A percentile compares a stretch with the other conserved stretches of the same genome.
These are phyloP conservation scores for Rhagium mordax DNA, from an alignment of 2,888 invertebrate species.

Conservation along the genomic window DNA sequence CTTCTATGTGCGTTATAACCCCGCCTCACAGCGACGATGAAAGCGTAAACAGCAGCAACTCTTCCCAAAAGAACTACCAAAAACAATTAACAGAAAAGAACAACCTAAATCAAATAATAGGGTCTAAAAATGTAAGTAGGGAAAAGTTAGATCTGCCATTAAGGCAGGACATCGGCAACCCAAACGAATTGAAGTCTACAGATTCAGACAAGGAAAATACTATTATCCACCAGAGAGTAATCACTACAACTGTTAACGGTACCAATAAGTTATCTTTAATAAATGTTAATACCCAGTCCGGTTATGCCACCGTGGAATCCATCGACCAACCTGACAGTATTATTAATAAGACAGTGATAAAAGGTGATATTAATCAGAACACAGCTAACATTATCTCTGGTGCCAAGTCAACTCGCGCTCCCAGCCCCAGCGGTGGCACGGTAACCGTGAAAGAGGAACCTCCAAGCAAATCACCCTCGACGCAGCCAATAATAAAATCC, in stretches of 20 bases:
- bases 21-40: conserved; percentile 92
- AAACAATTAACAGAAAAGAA: conserved; percentile 54
- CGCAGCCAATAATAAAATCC: conserved; percentile 68
- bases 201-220: conserved; percentile 50
- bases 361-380: conserved; percentile 30
- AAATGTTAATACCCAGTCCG: conserved; percentile 66
- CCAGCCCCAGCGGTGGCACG: conserved; percentile 67
- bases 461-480: conserved; percentile 43
- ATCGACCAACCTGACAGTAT: conserved; percentile 54
- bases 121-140: conserved; percentile 23
- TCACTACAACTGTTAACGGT: conserved; percentile 52
- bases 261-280: conserved; percentile 61
- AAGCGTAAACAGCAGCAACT: conserved; percentile 70
- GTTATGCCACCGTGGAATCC: conserved; percentile 67
- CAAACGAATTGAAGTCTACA: conserved; percentile 45
- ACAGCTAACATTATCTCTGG: conserved; percentile 38
- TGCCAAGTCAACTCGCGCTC: conserved; percentile 58
- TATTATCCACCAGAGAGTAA: conserved; percentile 48
- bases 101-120: conserved; percentile 37
- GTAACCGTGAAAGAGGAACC: conserved; percentile 59
- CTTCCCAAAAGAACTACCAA: conserved; percentile 51
- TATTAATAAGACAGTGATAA: neutral
- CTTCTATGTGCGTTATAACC: conserved; percentile 93
- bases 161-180: conserved; percentile 33
- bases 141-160: neutral